Evolutionary conservation across 2,797 vertebrate genomes (phyloP), one percentile per base, ranked within the genome.

Genomic region (Pangasius macronema): DNA sequence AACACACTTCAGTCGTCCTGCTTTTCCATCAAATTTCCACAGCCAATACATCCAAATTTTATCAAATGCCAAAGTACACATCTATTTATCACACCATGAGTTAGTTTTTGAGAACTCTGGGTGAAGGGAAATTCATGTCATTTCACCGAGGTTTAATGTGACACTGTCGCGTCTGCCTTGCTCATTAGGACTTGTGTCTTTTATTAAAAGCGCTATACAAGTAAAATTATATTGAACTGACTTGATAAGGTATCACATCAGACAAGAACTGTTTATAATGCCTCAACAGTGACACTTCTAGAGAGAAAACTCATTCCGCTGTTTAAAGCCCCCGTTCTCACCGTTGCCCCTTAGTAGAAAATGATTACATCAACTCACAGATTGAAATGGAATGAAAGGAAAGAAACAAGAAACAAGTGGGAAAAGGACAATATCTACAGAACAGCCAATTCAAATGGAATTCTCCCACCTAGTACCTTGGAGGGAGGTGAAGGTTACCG

Each of bases 1-100:
- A 84, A 89, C 88, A 76, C 85, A 84, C 53, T 81, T 65, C 67
- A n/a, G 33, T 16, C 33, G 68, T 67, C 33, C 81, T 84, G 63
- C 87, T 86, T 87, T 87, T 84, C 75, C 85, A 75, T 88, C 76
- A 87, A 72, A 82, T 75, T 68, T 85, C 87, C 84, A 88, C 84
- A 77, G 76, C 82, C 87, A 30, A 90, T 91, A 81, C 91, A 88
- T 91, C 89, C 90, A 87, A 86, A 90, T 46, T 27, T 91, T 89
- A 89, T 90, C 87, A 90, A 89, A 92, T 73, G 85, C 85, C 90
- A 86, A 83, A 88, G 86, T 83, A 84, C 91, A 89, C 86, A 86
- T 82, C 89, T 67, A 92, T 94, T 92, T 93, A 76, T 95, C 90
- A 92, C 92, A 86, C 11, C n/a, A 7, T 22, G 46, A 36, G 63